Conservation (phyloP, 2,113 vertebrate species). For the Dunckerocampus dactyliophorus region DNA sequence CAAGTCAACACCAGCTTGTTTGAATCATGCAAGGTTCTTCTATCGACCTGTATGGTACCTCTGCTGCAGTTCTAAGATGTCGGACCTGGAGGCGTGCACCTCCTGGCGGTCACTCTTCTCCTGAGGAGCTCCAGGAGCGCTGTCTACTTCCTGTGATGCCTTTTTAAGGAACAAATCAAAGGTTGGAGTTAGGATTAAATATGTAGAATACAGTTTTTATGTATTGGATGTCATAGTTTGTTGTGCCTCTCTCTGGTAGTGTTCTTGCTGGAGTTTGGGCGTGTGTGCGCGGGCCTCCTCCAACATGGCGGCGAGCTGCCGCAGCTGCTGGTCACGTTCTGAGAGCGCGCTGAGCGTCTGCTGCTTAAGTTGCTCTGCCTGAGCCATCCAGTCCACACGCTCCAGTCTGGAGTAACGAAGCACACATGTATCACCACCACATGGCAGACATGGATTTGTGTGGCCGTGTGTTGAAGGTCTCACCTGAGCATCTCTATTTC, state of each 20-base stretch:
- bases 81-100: conserved; percentile 63
- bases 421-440: neutral
- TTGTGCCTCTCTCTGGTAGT: conserved; percentile 73
- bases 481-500: conserved; percentile 67
- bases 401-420: conserved; percentile 64
- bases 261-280: conserved; percentile 59
- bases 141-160: conserved; percentile 71
- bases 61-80: conserved; percentile 77
- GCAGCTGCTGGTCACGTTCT: conserved; percentile 82
- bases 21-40: neutral
- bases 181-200: too few species aligned
- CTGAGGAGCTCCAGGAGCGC: conserved; percentile 86
- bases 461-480: neutral
- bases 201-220: neutral
- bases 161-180: conserved; percentile 33
- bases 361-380: conserved; percentile 78
- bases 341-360: conserved; percentile 80
- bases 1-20: neutral
- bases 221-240: neutral
- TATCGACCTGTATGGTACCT: conserved; percentile 65
- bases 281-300: conserved; percentile 66
- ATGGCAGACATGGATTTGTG: too few species aligned
- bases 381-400: conserved; percentile 73
- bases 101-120: conserved; percentile 69
- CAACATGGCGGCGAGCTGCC: conserved; percentile 69